Evolutionary conservation across 2,888 invertebrate species (phyloP).

Genomic region (Cosmia pyralina): DNA sequence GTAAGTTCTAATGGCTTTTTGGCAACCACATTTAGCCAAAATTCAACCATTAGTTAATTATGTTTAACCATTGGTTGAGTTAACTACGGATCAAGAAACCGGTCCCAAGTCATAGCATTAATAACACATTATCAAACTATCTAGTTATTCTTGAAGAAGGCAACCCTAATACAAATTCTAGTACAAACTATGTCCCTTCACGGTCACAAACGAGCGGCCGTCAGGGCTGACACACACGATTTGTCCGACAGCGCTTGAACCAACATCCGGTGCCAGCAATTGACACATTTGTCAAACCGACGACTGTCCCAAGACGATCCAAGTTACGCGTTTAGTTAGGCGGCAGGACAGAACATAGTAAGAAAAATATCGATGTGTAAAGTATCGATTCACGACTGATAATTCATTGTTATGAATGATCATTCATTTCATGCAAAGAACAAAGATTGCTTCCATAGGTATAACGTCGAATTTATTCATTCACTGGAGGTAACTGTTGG

Average conservation of each 20-base stretch:
- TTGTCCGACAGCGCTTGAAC: constrained; percentile 75
- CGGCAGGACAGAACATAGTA: neutral
- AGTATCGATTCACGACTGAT: neutral
- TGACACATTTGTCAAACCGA: constrained; percentile 83
- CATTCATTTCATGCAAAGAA: neutral
- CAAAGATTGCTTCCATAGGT: neutral
- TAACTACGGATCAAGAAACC: no score
- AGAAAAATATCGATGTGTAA: neutral
- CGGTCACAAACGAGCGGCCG: constrained; percentile 69
- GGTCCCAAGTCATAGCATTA: no score
- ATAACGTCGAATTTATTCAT: no score
- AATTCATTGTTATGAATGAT: neutral
- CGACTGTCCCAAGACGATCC: constrained; percentile 66
- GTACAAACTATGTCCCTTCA: constrained; percentile 60
- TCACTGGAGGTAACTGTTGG: neutral
- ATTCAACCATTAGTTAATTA: no score
- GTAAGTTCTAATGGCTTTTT: no score
- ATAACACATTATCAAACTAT: neutral
- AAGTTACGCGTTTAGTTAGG: constrained; percentile 40
- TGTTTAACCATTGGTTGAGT: no score
- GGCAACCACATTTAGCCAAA: no score
- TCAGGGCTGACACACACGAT: constrained; percentile 77
- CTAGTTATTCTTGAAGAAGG: neutral
- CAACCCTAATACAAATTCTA: constrained; percentile 55
- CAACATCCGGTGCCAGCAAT: constrained; percentile 79